Evolutionary conservation across 2,113 vertebrate species (phyloP).

Genomic region (Gobiocypris rarus): DNA sequence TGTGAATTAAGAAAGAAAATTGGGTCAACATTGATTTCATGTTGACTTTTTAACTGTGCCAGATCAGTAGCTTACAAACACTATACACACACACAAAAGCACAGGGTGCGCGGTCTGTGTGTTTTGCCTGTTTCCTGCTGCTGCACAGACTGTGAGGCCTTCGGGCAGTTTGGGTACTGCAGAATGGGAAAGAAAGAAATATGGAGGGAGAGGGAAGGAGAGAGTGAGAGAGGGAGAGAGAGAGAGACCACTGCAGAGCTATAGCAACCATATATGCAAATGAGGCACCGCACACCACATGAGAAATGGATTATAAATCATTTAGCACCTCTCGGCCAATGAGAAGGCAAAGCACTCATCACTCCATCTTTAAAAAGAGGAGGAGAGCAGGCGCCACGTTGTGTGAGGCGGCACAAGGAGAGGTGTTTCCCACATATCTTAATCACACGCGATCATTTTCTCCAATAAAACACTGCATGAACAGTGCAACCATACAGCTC

Average conservation of each 20-base stretch:
- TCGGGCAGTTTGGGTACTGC: conserved; percentile 36
- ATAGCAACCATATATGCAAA: conserved; percentile 63
- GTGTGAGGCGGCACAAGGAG: background rate
- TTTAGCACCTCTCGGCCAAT: conserved; percentile 60
- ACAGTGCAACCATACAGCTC: background rate
- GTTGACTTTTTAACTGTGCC: background rate
- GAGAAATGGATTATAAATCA: conserved; percentile 61
- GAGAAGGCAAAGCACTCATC: conserved; percentile 47
- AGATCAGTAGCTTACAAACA: conserved; percentile 11
- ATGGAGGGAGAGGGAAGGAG: conserved; percentile 7
- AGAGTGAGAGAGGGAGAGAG: conserved; percentile 14
- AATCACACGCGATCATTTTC: conserved; percentile 1
- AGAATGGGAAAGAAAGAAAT: conserved; percentile 33
- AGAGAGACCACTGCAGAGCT: conserved; percentile 48
- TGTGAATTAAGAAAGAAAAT: background rate
- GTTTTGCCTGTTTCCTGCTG: conserved; percentile 45
- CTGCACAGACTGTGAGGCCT: conserved; percentile 33
- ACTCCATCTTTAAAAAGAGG: conserved; percentile 53
- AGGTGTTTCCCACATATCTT: conserved; percentile 52
- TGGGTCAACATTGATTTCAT: background rate
- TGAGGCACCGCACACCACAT: conserved; percentile 45
- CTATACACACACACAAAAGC: background rate
- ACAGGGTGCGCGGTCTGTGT: conserved; percentile 9
- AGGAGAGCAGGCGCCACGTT: conserved; percentile 14
- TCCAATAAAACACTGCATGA: background rate